These are phyloP conservation scores for Drosophila kikkawai DNA, from an alignment of 1,140 invertebrate genomes.

Conservation along the genomic window DNA sequence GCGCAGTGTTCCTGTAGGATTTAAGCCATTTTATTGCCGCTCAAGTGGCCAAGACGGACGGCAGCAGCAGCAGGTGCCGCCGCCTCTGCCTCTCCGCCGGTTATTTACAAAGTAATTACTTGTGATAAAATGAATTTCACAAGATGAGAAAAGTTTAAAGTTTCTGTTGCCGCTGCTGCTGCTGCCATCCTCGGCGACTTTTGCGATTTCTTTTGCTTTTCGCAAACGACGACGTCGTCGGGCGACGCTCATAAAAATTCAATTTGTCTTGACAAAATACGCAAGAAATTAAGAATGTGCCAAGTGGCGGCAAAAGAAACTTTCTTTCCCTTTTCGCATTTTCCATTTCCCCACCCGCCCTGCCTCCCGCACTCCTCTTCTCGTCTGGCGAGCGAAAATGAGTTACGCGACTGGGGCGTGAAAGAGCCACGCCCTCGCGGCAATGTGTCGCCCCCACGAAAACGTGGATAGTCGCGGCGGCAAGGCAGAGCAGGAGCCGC, in stretches of 20 bases:
- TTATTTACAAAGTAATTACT: constrained; percentile 84
- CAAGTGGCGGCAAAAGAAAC: constrained; percentile 80
- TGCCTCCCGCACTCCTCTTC: constrained; percentile 22
- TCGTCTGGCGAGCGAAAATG: constrained; percentile 69
- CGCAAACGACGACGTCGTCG: constrained; percentile 31
- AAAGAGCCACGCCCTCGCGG: constrained; percentile 65
- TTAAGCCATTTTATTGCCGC: constrained; percentile 5
- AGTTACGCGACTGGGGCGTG: constrained; percentile 75
- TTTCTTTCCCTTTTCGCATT: constrained; percentile 69
- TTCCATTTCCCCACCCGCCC: constrained; percentile 10
- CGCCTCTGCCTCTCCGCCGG: constrained; percentile 43
- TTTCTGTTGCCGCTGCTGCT: constrained; percentile 45
- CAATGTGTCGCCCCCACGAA: constrained; percentile 23
- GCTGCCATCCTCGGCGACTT: constrained; percentile 23
- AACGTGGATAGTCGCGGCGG: constrained; percentile 2
- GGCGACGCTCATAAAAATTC: constrained; percentile 78
- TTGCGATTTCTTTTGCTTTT: constrained; percentile 71
- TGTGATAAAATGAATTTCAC: constrained; percentile 82
- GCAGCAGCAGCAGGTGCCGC: constrained; percentile 35
- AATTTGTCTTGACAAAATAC: constrained; percentile 84
- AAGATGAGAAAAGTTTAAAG: constrained; percentile 84
- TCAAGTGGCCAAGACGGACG: constrained; percentile 21
- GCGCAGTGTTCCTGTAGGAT: neutral
- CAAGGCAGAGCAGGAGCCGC: constrained; percentile 28
- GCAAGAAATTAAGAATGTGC: constrained; percentile 83